Evolutionary conservation across 2,888 invertebrate species (phyloP).

Genomic region (Cremastobaeus sp.): DNA sequence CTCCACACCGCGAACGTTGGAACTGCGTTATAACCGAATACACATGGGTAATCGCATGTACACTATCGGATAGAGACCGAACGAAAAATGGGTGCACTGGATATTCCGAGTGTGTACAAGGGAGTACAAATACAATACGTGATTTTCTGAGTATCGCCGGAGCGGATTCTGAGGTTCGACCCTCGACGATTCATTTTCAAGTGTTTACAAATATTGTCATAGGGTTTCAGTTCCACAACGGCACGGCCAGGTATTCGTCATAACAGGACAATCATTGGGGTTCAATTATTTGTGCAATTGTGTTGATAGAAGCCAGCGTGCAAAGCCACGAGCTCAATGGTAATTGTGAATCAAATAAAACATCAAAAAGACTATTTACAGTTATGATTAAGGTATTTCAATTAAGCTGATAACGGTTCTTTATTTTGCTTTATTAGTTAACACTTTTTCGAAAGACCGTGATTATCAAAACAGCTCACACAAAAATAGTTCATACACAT

Average conservation of each 20-base stretch:
- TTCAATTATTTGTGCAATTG: slow-evolving; percentile 1
- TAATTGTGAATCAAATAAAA: slow-evolving; percentile 8
- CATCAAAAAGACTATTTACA: no score
- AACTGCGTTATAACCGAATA: slow-evolving; percentile 49
- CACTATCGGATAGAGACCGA: slow-evolving; percentile 7
- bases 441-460: no score
- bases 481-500: no score
- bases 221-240: neutral
- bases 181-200: slow-evolving; percentile 7
- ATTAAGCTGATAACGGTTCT: no score
- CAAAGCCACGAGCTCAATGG: neutral
- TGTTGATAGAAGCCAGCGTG: slow-evolving; percentile 7
- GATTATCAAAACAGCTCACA: no score
- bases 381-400: no score
- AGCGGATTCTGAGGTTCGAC: slow-evolving; percentile 4
- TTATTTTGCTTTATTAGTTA: no score
- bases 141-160: slow-evolving; percentile 14
- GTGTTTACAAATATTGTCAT: slow-evolving; percentile 34
- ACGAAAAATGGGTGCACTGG: slow-evolving; percentile 32
- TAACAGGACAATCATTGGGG: slow-evolving; percentile 3
- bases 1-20: slow-evolving; percentile 45
- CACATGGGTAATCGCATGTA: slow-evolving; percentile 51
- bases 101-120: slow-evolving; percentile 25
- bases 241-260: neutral
- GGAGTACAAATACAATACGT: slow-evolving; percentile 31